Evolutionary conservation across 2,888 invertebrate genomes (phyloP), one percentile per base, ranked within the genome.

Genomic region (Hypolimnas misippus): DNA sequence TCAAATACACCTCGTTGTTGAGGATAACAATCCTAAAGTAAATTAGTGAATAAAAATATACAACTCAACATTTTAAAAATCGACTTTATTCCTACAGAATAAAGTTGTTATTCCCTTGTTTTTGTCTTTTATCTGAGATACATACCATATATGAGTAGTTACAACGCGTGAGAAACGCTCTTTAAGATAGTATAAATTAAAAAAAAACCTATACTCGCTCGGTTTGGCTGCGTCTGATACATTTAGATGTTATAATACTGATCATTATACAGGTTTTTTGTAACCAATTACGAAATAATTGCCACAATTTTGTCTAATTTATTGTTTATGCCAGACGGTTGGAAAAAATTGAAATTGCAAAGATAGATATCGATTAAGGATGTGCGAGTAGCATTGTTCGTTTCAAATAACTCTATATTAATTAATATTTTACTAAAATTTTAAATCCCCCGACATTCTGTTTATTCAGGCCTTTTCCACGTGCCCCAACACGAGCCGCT

Each of bases 161-260:
- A 72, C 66, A 72, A 64, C 69, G 74, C 86, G 86, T 86, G 86
- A 86, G 86, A 87, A 86, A 71, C 69, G 73, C 69, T 74, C 72
- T 71, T 74, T 73, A 73, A 60, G 72, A 71, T 73, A 64, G 77
- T 76, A 80, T 79, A 76, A 77, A 77, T 77, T 79, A 76, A 69
- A 69, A 77, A 73, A 69, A 77, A 73, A 75, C 73, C 64, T 68
- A 75, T 73, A 76, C 74, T 74, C 70, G 72, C 73, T 72, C 75
- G 78, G 72, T 77, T 77, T 53, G 69, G 77, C 77, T 76, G 81
- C 69, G 67, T 72, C 70, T 76, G 80, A 77, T 76, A 78, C 77
- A 78, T 82, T 79, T 73, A 80, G 75, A 78, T 78, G 73, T 73
- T 71, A 70, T 71, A 65, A 65, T 62, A 68, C 42, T 12, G 42